Evolutionary conservation across 2,113 vertebrate genomes (phyloP).

Genomic region (Micronycteris hirsuta): DNA sequence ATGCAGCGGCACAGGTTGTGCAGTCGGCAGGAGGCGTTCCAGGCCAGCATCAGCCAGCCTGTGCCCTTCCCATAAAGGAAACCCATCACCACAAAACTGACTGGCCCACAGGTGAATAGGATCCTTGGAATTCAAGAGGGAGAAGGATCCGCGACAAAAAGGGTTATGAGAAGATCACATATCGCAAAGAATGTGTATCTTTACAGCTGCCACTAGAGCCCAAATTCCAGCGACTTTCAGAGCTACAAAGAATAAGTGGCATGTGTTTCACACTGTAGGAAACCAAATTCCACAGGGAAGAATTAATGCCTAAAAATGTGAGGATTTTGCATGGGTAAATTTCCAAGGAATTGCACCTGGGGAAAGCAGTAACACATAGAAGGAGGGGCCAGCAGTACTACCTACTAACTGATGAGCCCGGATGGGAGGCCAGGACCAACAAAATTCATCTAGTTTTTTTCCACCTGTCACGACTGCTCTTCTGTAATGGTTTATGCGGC

Average conservation of each 20-base stretch:
- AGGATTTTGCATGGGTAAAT: background rate
- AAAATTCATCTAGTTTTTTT: background rate
- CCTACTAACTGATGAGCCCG: background rate
- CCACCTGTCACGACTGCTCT: background rate
- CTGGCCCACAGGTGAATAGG: background rate
- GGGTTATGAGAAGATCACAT: background rate
- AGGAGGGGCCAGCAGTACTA: background rate
- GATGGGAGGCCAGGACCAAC: background rate
- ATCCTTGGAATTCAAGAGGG: background rate
- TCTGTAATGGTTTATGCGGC: background rate
- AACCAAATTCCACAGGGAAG: background rate
- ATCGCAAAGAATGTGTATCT: background rate
- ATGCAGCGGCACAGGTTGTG: fast-evolving
- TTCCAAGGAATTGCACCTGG: background rate
- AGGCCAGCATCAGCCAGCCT: background rate
- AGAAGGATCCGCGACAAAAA: background rate
- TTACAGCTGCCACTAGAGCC: background rate
- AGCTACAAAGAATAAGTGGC: background rate
- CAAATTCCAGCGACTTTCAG: background rate
- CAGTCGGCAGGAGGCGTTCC: too few species aligned
- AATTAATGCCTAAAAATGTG: background rate
- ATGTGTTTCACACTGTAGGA: background rate
- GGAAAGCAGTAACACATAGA: background rate
- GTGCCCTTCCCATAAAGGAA: background rate
- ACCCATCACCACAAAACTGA: background rate